Evolutionary conservation across 2,888 invertebrate species (phyloP).

Genomic region (Hybos culiciformis): DNA sequence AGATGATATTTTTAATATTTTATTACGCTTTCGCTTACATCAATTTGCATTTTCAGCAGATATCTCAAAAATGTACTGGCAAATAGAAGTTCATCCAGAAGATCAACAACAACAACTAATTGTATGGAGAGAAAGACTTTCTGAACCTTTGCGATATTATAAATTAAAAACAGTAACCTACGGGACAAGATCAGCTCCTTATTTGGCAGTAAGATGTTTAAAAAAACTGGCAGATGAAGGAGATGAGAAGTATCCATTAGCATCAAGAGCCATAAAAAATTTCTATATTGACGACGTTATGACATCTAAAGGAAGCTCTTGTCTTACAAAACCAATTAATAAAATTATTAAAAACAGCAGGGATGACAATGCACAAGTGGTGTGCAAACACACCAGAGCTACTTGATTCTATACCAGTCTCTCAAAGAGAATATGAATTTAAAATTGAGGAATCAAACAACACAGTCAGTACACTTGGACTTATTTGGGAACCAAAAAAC

Average conservation of each 20-base stretch:
- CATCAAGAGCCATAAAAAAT: conserved; percentile 10
- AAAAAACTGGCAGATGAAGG: conserved; percentile 12
- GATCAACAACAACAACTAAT: conserved; percentile 11
- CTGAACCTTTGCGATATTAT: too few species aligned
- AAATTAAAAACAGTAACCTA: conserved; percentile 6
- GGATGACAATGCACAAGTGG: too few species aligned
- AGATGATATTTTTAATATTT: conserved; percentile 6
- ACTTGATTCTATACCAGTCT: conserved; percentile 5
- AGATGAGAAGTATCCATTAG: conserved; percentile 9
- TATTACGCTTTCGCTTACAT: conserved; percentile 8
- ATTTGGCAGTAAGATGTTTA: conserved; percentile 14
- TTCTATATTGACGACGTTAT: conserved; percentile 16
- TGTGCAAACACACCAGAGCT: conserved; percentile 3
- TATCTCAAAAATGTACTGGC: conserved; percentile 12
- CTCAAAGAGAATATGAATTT: conserved; percentile 4
- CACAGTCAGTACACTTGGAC: conserved; percentile 9
- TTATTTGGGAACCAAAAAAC: conserved; percentile 7
- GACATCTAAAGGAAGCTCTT: conserved; percentile 10
- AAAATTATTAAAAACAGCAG: conserved; percentile 5
- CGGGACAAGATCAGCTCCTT: conserved; percentile 16
- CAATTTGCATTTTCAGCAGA: conserved; percentile 12
- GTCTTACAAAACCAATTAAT: conserved; percentile 9
- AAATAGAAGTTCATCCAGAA: conserved; percentile 4
- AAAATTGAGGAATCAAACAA: conserved; percentile 5
- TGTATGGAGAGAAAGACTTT: conserved; percentile 13